Base-by-base conservation (phyloP, 2,888 invertebrate species). In the Eremobia ochroleuca region DNA sequence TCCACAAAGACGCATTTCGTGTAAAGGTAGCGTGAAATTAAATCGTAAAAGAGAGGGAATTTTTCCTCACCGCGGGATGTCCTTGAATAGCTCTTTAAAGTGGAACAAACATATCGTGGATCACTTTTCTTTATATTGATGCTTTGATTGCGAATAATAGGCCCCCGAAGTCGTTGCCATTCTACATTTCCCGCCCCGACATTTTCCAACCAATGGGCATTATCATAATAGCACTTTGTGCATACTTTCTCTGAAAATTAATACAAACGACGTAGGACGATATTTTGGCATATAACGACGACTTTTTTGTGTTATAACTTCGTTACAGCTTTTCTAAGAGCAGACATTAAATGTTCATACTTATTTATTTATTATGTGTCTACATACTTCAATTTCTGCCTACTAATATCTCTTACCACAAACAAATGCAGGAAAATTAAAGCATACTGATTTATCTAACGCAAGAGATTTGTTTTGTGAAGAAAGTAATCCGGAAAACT, bases 401-500 rank as follows among this genome's bases (percentile, higher is more conserved):
- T 68, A 68, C 31, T 21, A 72, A 67, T 21, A 64, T 71, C 21
- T 69, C 55, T 79, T 70, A 67, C 25, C 34, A 67, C 43, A 78
- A 72, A 76, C 18, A 64, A 73, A 58, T 68, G 65, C 62, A 65
- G 40, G 59, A 70, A 81, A 83, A 88, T 85, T 83, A 83, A 87
- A 87, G 78, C 73, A 59, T 73, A 78, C 71, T 73, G 79, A 83
- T 83, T 84, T 87, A 84, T 82, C 77, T 68, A 71, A 84, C 67
- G 69, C 74, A 71, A 82, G 84, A 85, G 83, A 86, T 87, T 88
- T 85, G 86, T 87, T 92, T 92, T 92, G 92, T 91, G 89, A 91
- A 90, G 91, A 94, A 94, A 93, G 91, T 93, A 94, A 94, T 94
- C 93, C 92, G 90, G 90, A 90, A 91, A 94, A 93, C 92, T 91